These are phyloP conservation scores for Okamejei kenojei DNA, from an alignment of 2,797 vertebrate species.

Conservation along the genomic window DNA sequence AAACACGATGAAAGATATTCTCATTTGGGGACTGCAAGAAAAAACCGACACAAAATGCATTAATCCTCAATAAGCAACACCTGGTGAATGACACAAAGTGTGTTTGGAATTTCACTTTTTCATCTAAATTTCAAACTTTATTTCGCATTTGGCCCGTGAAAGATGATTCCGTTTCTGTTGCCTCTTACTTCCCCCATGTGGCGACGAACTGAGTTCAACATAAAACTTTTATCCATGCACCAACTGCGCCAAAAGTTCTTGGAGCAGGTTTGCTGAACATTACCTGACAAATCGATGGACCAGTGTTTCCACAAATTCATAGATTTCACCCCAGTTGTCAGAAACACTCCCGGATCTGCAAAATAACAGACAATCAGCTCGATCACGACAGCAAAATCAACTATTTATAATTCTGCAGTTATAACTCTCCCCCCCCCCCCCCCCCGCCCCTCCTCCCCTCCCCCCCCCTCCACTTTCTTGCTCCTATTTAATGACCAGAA, in stretches of 20 bases:
- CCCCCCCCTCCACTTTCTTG: too few relatives aligned
- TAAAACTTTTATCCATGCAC: background rate
- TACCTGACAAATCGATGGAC: constrained; percentile 90
- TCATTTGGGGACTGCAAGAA: constrained; percentile 73
- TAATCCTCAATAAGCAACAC: background rate
- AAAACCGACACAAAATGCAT: background rate
- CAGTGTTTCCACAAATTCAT: constrained; percentile 79
- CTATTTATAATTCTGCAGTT: background rate
- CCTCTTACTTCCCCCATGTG: background rate
- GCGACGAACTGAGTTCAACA: background rate
- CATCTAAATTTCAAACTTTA: background rate
- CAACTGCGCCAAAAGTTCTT: background rate
- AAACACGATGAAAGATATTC: constrained; percentile 88
- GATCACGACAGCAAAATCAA: background rate
- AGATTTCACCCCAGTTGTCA: constrained; percentile 79
- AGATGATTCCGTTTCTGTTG: too few relatives aligned
- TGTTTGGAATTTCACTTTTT: too few relatives aligned
- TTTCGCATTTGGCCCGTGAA: background rate
- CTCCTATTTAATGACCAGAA: background rate
- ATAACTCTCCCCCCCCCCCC: background rate
- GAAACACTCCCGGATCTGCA: constrained; percentile 80
- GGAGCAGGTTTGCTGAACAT: constrained; percentile 32
- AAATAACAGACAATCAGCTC: background rate
- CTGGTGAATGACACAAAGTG: background rate
- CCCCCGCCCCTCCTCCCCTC: too few relatives aligned